These are phyloP conservation scores for Sitta carolinensis DNA, from an alignment of 2,797 vertebrate genomes.

Conservation along the genomic window DNA sequence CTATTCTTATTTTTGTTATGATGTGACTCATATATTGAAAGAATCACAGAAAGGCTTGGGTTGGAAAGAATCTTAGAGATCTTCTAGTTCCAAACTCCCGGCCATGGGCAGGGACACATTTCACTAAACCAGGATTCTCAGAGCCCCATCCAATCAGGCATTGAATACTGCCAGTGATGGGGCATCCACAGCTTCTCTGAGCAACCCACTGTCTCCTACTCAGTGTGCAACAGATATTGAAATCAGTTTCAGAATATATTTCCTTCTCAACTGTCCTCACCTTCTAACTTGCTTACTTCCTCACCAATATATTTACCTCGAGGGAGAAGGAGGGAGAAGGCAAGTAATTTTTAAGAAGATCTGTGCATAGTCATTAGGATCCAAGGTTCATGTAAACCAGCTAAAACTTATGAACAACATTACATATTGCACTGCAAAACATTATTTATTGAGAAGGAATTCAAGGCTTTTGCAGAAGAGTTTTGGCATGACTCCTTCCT, in stretches of 20 bases:
- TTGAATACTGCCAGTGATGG: not conserved
- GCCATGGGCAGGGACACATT: not conserved
- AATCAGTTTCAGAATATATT: not conserved
- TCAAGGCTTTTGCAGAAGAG: not conserved
- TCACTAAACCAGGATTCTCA: not conserved
- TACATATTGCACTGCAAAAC: not conserved
- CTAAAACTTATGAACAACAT: not conserved
- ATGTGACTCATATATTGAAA: not conserved
- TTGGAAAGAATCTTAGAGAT: not conserved
- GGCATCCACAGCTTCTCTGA: not conserved
- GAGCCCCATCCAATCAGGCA: rapidly evolving
- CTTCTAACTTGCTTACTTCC: not conserved
- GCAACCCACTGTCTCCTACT: not conserved
- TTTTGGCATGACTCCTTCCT: not conserved
- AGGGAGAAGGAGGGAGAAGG: not conserved
- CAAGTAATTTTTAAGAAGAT: not conserved
- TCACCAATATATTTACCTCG: not conserved
- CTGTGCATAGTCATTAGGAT: not conserved
- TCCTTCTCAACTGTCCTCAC: not conserved
- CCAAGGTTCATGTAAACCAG: not conserved
- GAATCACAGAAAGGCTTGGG: not conserved
- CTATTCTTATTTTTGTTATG: not conserved
- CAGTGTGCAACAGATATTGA: not conserved
- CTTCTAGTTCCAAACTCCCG: not conserved
- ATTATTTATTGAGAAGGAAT: not conserved